Conservation (phyloP, 2,888 invertebrate species). For the Dynastes tityus region DNA sequence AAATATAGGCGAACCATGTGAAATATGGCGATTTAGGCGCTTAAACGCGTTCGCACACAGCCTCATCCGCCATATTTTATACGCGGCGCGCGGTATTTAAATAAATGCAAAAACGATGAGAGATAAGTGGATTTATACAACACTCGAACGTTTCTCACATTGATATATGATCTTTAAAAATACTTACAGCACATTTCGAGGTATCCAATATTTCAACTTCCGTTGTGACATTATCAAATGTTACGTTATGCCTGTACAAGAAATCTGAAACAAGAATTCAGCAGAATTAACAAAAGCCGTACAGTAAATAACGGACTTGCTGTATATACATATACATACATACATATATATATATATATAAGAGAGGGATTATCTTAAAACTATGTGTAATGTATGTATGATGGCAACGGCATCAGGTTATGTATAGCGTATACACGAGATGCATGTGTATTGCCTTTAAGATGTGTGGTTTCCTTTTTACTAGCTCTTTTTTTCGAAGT, state of each 20-base stretch:
- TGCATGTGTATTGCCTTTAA: conserved; percentile 19
- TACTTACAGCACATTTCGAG: conserved; percentile 85
- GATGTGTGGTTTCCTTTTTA: conserved; percentile 20
- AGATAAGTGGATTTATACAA: conserved; percentile 48
- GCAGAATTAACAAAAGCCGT: conserved; percentile 44
- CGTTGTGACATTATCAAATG: conserved; percentile 83
- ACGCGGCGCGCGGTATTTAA: conserved; percentile 25
- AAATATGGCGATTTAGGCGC: conserved; percentile 13
- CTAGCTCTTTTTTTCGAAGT: conserved; percentile 8
- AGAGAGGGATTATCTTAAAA: conserved; percentile 40
- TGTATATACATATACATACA: neutral
- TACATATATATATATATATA: too few species aligned
- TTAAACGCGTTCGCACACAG: conserved; percentile 18
- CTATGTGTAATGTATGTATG: conserved; percentile 19
- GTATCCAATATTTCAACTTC: conserved; percentile 87
- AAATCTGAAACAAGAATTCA: conserved; percentile 79
- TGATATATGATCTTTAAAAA: conserved; percentile 51
- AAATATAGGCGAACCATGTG: neutral
- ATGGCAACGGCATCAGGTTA: conserved; percentile 22
- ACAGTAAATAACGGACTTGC: conserved; percentile 23
- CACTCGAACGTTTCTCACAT: conserved; percentile 49
- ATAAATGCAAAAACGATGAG: conserved; percentile 42
- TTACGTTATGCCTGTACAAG: conserved; percentile 84
- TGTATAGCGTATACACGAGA: neutral
- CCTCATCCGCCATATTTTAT: conserved; percentile 12